Evolutionary conservation across 2,888 invertebrate species (phyloP), one percentile per base, ranked within the genome.

Genomic region (Apotomis betuletana): DNA sequence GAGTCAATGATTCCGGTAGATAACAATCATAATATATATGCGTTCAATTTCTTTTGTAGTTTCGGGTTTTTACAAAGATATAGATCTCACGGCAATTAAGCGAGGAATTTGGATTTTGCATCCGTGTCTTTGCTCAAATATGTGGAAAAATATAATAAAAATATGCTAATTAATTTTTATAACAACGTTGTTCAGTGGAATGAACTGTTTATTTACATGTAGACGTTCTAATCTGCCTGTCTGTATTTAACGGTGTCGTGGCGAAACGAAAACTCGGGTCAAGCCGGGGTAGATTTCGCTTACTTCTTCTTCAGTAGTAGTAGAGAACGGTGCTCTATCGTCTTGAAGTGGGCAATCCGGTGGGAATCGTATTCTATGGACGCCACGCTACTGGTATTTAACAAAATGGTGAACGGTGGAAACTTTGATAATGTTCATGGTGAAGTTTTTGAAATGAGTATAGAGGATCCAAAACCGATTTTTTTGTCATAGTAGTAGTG

Each of bases 31-130:
- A 55, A 60, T 54, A 60, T 59, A 52, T 52, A 60, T 36, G 12
- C 46, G 61, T 55, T 61, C 49, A 71, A 76, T 76, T 75, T 77
- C 75, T 75, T 73, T 73, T 74, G 63, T 64, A 67, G 68, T 77
- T 76, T 63, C 72, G 65, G 70, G 74, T 77, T 77, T 76, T 76
- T 73, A 75, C 64, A 75, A 44, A 58, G 64, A 68, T 69, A 59
- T 69, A 68, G 60, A 75, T 76, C 74, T 58, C 75, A 75, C 74
- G 75, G 74, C 74, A 77, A 79, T 78, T 79, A 78, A 63, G 59
- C 57, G 63, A 57, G 12, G 57, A 69, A 74, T 70, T 69, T 57
- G 65, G 65, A 74, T 69, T 74, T 75, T 58, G 69, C 64, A 74
- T 77, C 74, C 76, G 77, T 62, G 46, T 74, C 49, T 73, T 65